phyloP scores from a whole-genome alignment of 1,140 invertebrate species.

The Trichogramma pretiosum region DNA sequence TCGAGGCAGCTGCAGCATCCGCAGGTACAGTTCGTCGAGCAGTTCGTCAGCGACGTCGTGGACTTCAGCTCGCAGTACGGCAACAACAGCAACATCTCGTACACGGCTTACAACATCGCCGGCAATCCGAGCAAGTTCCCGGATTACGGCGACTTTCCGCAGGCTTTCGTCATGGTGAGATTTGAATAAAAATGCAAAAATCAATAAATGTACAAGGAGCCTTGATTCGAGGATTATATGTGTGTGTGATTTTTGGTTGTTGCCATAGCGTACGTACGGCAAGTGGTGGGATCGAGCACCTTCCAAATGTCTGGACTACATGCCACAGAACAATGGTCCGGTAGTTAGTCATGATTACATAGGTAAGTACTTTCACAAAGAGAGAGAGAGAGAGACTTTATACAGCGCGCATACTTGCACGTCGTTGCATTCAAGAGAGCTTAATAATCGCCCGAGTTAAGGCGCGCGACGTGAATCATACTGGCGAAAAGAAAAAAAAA shows the following conservation, averaged over 20 bases:
- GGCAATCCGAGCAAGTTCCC: constrained; percentile 77
- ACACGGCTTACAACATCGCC: constrained; percentile 75
- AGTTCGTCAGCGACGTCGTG: constrained; percentile 60
- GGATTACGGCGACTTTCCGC: constrained; percentile 80
- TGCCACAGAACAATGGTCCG: constrained; percentile 60
- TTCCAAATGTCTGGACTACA: constrained; percentile 59
- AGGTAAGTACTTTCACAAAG: constrained; percentile 46
- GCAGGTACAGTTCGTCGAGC: constrained; percentile 50
- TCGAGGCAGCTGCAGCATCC: too few species aligned
- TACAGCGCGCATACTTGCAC: too few species aligned
- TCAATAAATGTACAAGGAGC: neutral
- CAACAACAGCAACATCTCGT: constrained; percentile 76
- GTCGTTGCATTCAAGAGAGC: too few species aligned
- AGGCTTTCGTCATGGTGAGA: constrained; percentile 79
- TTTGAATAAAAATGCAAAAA: constrained; percentile 9
- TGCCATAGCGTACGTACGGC: constrained; percentile 76
- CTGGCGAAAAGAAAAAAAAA: too few species aligned
- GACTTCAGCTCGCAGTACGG: constrained; percentile 88
- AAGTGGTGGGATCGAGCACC: constrained; percentile 78
- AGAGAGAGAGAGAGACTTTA: too few species aligned
- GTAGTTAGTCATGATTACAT: constrained; percentile 76
- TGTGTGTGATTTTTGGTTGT: constrained; percentile 15
- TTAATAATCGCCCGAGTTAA: too few species aligned
- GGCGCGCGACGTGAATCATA: too few species aligned
- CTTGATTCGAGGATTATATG: neutral